Base-by-base conservation (phyloP, 2,113 vertebrate species). In the Carassius auratus region DNA sequence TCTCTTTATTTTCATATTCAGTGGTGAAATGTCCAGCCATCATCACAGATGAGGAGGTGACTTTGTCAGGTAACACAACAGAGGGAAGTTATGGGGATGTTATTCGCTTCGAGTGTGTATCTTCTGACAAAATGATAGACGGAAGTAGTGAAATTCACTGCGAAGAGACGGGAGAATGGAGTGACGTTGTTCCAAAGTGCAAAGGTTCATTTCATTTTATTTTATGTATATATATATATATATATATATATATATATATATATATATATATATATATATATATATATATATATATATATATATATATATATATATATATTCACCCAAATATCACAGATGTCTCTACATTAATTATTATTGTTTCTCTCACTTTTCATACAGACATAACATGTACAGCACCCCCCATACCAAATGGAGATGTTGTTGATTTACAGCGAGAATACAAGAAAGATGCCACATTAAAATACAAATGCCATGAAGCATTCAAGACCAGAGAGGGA, bases 61-160 rank as follows among this genome's bases (percentile, higher is more conserved):
- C 36, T 3, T 81, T 91, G 62, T 12, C 9, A 0, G 94, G 94
- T 12, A 89, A 94, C 83, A 14, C 21, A 21, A 89, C 93, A 1
- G 90, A 90, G 0, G 89, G 91, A 10, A 84, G 59, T 14, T 91
- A 33, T 64, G 91, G 91, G n/a, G 92, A 93, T 50, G 89, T 93
- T 26, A 0, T 95, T 66, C 85, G 69, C 61, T 94, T 94, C 57
- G 87, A 89, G 42, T 95, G 94, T 89, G 87, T 36, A 7, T 82
- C 26, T 4, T 59, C 0, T 5, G 30, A 83, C 0, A 23, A 42
- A 83, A 73, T 38, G 50, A n/a, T 83, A 57, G 50, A 73, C 1
- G 48, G 66, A 57, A 73, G 48, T 14, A 73, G 17, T 15, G 87
- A 91, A 76, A 87, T 94, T 21, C 57, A 84, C 15, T 94, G 94